phyloP scores from a whole-genome alignment of 1,140 invertebrate species.

The Drosophila leontia region DNA sequence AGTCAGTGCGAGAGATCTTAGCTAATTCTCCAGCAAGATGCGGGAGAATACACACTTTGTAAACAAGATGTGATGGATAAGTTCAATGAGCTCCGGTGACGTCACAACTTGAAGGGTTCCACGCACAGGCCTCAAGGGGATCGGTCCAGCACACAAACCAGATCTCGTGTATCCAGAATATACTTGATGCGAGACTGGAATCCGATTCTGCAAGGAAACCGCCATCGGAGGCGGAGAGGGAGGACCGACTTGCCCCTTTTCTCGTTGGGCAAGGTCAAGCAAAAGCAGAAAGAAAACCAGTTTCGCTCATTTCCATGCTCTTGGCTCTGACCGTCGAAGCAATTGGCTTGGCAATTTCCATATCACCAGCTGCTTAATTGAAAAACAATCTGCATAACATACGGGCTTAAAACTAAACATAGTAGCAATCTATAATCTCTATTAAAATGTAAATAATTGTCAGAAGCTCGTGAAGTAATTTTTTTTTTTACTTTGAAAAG shows the following conservation, averaged over 20 bases:
- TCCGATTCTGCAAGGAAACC: not conserved
- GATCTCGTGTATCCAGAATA: conserved; percentile 8
- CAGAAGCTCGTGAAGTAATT: not conserved
- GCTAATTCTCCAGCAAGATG: conserved; percentile 18
- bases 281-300: conserved; percentile 29
- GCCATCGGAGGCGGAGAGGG: not conserved
- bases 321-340: conserved; percentile 9
- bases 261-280: conserved; percentile 44
- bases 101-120: conserved; percentile 31
- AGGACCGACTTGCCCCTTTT: conserved; percentile 12
- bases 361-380: conserved; percentile 40
- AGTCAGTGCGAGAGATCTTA: conserved; percentile 3
- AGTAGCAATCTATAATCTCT: not conserved
- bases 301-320: conserved; percentile 17
- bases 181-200: conserved; percentile 15
- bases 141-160: not conserved
- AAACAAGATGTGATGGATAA: conserved; percentile 26
- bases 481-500: not conserved
- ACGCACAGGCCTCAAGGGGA: not conserved
- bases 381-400: conserved; percentile 27
- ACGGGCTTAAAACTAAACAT: not conserved
- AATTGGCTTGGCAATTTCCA: conserved; percentile 3
- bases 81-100: conserved; percentile 62
- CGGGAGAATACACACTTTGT: conserved; percentile 5
- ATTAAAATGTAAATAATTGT: conserved; percentile 2